Evolutionary conservation across 2,888 invertebrate genomes (phyloP).

Genomic region (Synergus itoensis): DNA sequence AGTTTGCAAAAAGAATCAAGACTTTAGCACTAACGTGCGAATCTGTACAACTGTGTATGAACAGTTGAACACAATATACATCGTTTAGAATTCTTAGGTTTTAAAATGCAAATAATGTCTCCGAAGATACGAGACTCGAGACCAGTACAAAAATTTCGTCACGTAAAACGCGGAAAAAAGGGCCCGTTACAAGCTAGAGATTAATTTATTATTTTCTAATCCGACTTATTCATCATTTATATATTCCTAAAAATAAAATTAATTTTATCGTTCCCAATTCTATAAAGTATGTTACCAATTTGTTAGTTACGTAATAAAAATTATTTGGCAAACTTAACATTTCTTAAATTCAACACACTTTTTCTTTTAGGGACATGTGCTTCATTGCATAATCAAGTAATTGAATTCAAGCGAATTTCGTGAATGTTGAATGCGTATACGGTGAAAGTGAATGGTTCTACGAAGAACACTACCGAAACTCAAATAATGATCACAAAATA

Average conservation of each 20-base stretch:
- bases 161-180: conserved; percentile 65
- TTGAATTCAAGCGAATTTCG: too few species aligned
- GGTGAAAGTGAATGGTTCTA: too few species aligned
- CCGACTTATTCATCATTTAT: not conserved
- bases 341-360: not conserved
- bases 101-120: conserved; percentile 72
- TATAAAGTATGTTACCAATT: too few species aligned
- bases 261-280: not conserved
- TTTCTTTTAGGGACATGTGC: too few species aligned
- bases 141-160: conserved; percentile 64
- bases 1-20: conserved; percentile 48
- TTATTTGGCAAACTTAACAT: too few species aligned
- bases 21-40: conserved; percentile 54
- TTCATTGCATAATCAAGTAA: too few species aligned
- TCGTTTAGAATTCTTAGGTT: conserved; percentile 64
- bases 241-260: not conserved
- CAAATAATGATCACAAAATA: too few species aligned
- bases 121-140: conserved; percentile 54
- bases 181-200: conserved; percentile 55
- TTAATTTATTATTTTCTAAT: conserved; percentile 52
- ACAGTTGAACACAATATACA: too few species aligned
- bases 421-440: too few species aligned
- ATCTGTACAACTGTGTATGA: conserved; percentile 46
- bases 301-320: too few species aligned
- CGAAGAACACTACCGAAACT: too few species aligned